phyloP scores from a whole-genome alignment of 2,113 vertebrate species.

The Bubo blakistoni region DNA sequence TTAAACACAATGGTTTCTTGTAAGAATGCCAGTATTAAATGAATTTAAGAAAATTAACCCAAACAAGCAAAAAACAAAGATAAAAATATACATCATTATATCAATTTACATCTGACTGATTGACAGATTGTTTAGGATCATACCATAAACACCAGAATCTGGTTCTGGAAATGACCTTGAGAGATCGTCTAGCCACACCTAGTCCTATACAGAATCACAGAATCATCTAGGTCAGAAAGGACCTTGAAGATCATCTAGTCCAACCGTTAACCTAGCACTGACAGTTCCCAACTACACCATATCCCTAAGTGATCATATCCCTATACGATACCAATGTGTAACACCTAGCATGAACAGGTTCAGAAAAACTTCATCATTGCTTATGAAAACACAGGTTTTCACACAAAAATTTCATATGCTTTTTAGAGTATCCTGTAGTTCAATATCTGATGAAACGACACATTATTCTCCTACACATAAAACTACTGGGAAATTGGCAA shows the following conservation, averaged over 20 bases:
- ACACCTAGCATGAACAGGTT: not conserved
- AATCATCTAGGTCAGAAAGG: too few relatives aligned
- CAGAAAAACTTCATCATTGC: not conserved
- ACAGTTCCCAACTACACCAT: too few relatives aligned
- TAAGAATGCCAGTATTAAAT: not conserved
- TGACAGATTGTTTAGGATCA: not conserved
- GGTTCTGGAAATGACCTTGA: not conserved
- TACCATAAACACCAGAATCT: not conserved
- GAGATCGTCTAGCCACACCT: not conserved
- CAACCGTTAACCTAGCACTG: too few relatives aligned
- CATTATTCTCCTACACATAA: not conserved
- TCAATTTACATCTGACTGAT: not conserved
- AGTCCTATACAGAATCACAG: not conserved
- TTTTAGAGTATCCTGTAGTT: not conserved
- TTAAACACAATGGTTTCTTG: not conserved
- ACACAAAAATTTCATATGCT: not conserved
- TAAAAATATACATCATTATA: not conserved
- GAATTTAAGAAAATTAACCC: not conserved
- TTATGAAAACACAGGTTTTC: not conserved
- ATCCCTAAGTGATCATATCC: too few relatives aligned
- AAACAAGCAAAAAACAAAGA: not conserved
- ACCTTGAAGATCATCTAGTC: too few relatives aligned
- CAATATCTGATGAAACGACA: not conserved
- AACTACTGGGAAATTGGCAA: not conserved
- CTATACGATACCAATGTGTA: rapidly evolving